phyloP scores from a whole-genome alignment of 2,797 vertebrate species.

The Ctenosaura bakeri region DNA sequence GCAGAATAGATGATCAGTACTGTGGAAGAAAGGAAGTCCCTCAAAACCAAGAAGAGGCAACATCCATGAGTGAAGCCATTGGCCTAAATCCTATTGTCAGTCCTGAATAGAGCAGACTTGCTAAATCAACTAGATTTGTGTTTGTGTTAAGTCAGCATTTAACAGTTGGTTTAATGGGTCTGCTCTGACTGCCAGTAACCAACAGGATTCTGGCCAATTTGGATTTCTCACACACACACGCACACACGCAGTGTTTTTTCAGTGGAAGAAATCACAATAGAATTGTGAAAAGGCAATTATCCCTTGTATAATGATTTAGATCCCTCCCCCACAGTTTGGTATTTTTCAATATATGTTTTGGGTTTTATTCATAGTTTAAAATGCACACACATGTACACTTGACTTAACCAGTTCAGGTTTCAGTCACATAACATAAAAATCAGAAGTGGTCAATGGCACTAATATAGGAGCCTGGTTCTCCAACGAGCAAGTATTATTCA shows the following conservation, averaged over 20 bases:
- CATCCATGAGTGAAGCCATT: background rate
- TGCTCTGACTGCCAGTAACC: too few species aligned
- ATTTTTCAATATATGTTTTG: background rate
- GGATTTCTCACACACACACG: too few species aligned
- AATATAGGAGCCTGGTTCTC: background rate
- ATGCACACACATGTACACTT: background rate
- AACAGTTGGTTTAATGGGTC: too few species aligned
- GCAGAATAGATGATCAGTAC: too few species aligned
- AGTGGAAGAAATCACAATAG: background rate
- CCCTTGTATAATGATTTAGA: background rate
- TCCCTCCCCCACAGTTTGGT: background rate
- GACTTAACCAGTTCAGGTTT: background rate
- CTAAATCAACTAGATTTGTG: too few species aligned
- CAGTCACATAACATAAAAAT: background rate
- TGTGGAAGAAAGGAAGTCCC: too few species aligned
- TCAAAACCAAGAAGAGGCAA: background rate
- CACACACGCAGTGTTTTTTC: background rate
- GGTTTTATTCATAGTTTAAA: background rate
- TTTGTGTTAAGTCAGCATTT: too few species aligned
- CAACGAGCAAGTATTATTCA: background rate
- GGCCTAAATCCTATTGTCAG: too few species aligned
- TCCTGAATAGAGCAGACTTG: too few species aligned
- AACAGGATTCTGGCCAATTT: too few species aligned
- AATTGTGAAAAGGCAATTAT: constrained; percentile 3
- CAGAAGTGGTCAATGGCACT: background rate